These are phyloP conservation scores for Argya squamiceps DNA, from an alignment of 2,797 vertebrate species.

Conservation along the genomic window DNA sequence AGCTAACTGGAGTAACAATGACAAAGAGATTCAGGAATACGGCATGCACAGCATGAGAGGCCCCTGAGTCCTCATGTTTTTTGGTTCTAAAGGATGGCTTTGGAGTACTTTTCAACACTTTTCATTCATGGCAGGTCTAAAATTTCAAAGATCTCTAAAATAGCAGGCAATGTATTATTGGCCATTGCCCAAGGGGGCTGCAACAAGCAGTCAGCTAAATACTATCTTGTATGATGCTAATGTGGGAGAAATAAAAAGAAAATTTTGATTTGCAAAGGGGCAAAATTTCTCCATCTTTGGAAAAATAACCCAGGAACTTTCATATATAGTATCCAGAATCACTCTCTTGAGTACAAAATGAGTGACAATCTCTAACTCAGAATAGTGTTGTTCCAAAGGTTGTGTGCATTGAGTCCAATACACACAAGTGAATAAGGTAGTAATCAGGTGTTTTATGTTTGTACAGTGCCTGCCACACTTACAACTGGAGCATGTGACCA, in stretches of 20 bases:
- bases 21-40: not conserved
- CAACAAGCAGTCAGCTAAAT: not conserved
- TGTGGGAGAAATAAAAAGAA: not conserved
- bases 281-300: not conserved
- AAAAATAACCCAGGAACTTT: not conserved
- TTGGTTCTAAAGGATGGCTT: not conserved
- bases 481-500: not conserved
- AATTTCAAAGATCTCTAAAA: not conserved
- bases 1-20: not conserved
- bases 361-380: not conserved
- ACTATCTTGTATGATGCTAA: not conserved
- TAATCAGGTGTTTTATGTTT: not conserved
- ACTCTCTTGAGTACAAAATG: not conserved
- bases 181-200: not conserved
- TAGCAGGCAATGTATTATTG: not conserved
- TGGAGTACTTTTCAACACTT: not conserved
- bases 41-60: not conserved
- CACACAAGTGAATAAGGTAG: not conserved
- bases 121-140: not conserved
- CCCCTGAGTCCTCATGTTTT: not conserved
- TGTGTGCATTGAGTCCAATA: not conserved
- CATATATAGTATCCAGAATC: not conserved
- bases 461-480: not conserved
- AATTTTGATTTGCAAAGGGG: not conserved
- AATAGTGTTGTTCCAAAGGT: not conserved